Conservation (phyloP, 2,888 invertebrate species). For the Eupsilia transversa region DNA sequence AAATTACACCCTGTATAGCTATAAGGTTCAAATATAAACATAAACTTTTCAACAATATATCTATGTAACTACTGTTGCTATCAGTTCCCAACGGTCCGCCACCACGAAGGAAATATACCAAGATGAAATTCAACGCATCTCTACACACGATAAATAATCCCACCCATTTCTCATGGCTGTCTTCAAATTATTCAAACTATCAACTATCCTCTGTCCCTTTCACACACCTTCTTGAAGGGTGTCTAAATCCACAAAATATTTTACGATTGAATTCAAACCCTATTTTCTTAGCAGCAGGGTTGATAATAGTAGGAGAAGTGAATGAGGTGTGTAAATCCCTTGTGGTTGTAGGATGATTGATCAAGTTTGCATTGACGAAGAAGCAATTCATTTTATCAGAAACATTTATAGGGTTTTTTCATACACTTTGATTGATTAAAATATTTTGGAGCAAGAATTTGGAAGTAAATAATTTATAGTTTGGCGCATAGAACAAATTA, state of each 20-base stretch:
- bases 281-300: slow-evolving; percentile 1
- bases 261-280: slow-evolving; percentile 15
- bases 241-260: slow-evolving; percentile 7
- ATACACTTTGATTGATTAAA: slow-evolving; percentile 55
- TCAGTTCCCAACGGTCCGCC: not conserved
- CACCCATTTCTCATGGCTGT: slow-evolving; percentile 39
- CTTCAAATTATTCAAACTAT: slow-evolving; percentile 39
- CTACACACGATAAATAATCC: slow-evolving; percentile 26
- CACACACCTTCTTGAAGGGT: slow-evolving; percentile 29
- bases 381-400: slow-evolving; percentile 47
- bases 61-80: not conserved
- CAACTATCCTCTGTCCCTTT: slow-evolving; percentile 32
- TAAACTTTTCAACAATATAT: slow-evolving; percentile 11
- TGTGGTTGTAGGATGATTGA: slow-evolving; percentile 55
- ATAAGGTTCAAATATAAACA: not conserved
- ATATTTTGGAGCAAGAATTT: slow-evolving; percentile 4
- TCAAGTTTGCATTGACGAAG: slow-evolving; percentile 47
- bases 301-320: not conserved
- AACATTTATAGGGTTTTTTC: slow-evolving; percentile 42
- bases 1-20: too few species aligned
- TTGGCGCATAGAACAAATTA: not conserved
- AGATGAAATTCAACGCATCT: slow-evolving; percentile 25
- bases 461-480: slow-evolving; percentile 1
- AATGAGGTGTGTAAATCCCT: slow-evolving; percentile 37
- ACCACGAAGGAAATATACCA: not conserved